Conservation (phyloP, 2,797 vertebrate genomes). For the Meda fulgida region DNA sequence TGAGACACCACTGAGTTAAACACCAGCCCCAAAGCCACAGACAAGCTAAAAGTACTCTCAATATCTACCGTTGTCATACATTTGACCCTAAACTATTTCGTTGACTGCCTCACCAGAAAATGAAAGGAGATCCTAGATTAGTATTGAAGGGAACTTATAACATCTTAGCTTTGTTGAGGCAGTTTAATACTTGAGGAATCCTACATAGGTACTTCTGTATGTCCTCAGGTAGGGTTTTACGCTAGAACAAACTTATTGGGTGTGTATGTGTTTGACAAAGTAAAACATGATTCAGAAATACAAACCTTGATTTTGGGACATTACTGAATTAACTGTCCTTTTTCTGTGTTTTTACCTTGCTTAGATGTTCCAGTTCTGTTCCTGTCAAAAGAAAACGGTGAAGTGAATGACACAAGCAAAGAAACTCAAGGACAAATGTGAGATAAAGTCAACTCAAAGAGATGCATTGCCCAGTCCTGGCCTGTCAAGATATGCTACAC, state of each 20-base stretch:
- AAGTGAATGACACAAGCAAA: slow-evolving; percentile 1
- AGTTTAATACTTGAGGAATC: background rate
- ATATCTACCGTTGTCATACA: background rate
- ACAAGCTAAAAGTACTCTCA: slow-evolving; percentile 30
- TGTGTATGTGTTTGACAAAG: background rate
- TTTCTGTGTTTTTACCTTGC: slow-evolving; percentile 19
- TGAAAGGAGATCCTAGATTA: slow-evolving; percentile 6
- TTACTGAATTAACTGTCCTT: background rate
- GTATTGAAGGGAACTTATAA: background rate
- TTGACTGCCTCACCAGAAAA: background rate
- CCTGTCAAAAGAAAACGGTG: slow-evolving; percentile 24
- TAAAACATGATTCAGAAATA: background rate
- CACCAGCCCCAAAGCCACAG: slow-evolving; percentile 26
- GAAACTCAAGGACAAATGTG: slow-evolving; percentile 25
- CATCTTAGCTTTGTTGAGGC: background rate
- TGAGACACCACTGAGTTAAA: slow-evolving; percentile 45
- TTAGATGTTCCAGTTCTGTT: slow-evolving; percentile 37
- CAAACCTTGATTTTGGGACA: background rate
- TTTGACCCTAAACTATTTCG: slow-evolving; percentile 13
- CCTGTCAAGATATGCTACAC: slow-evolving; percentile 12
- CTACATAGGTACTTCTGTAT: background rate
- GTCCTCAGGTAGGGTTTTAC: background rate
- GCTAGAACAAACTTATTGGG: background rate
- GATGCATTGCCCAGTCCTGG: background rate
- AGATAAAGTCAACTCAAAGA: slow-evolving; percentile 25